Evolutionary conservation across 2,113 vertebrate genomes (phyloP).

Genomic region (Centropus bengalensis): DNA sequence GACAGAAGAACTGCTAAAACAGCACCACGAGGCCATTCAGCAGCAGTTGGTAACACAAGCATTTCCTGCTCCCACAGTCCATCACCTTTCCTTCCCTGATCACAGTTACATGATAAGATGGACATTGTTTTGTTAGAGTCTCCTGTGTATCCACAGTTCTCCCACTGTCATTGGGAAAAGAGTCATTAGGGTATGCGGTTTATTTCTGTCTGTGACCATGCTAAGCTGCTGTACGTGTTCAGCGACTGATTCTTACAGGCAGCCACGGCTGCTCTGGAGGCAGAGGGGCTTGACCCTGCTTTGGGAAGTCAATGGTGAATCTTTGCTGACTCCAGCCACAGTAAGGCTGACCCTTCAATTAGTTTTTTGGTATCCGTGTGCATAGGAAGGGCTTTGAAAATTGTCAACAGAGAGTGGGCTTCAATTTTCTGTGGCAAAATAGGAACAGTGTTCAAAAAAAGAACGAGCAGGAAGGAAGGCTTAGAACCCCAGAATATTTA

Average conservation of each 20-base stretch:
- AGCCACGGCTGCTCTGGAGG: neutral
- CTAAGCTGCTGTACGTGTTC: neutral
- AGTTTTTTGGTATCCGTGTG: neutral
- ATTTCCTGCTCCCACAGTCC: neutral
- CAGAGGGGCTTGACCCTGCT: conserved; percentile 12
- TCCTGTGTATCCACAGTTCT: neutral
- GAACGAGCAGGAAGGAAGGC: neutral
- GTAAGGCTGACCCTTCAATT: neutral
- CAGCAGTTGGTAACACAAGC: conserved; percentile 86
- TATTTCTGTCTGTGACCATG: neutral
- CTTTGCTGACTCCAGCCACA: neutral
- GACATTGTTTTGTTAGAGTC: neutral
- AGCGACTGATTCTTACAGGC: neutral
- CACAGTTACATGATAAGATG: neutral
- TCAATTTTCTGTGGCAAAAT: neutral
- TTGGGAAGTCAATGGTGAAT: conserved; percentile 4
- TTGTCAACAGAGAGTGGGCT: neutral
- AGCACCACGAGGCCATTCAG: conserved; percentile 83
- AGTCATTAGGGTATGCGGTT: neutral
- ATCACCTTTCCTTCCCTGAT: neutral
- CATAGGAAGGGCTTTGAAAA: neutral
- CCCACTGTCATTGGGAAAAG: neutral
- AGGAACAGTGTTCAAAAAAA: neutral
- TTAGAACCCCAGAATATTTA: neutral
- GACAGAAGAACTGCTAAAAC: conserved; percentile 90